Conservation (phyloP, 2,113 vertebrate species). For the Kryptolebias marmoratus region DNA sequence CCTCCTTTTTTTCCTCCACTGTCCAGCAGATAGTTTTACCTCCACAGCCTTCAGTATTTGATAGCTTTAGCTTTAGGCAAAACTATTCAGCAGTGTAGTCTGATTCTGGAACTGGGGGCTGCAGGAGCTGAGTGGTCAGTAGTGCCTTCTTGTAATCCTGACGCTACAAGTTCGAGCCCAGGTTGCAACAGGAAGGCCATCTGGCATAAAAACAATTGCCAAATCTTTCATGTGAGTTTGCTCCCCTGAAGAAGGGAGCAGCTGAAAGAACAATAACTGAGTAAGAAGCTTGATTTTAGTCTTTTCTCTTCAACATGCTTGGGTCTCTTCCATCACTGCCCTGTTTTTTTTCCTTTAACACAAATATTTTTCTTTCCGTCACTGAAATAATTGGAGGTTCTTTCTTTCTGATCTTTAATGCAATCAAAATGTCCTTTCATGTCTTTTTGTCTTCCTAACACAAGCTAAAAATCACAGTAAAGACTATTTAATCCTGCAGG, state of each 20-base stretch:
- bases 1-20: conserved; percentile 17
- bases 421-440: conserved; percentile 2
- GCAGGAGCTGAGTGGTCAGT: no score
- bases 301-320: not conserved
- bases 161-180: no score
- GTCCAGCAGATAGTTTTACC: conserved; percentile 59
- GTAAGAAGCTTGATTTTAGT: no score
- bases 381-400: not conserved
- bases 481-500: conserved; percentile 21
- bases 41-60: conserved; percentile 23
- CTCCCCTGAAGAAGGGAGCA: no score
- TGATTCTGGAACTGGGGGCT: not conserved
- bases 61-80: conserved; percentile 39
- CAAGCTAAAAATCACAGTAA: conserved; percentile 37
- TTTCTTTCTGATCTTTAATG: not conserved
- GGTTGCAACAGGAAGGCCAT: no score
- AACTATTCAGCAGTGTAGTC: conserved; percentile 24
- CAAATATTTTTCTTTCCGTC: not conserved
- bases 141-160: no score
- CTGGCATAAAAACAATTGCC: no score
- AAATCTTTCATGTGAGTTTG: no score
- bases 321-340: not conserved
- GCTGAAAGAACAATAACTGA: no score
- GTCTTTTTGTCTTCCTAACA: conserved; percentile 13
- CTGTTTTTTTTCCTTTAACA: not conserved